These are phyloP conservation scores for Anagyrus pseudococci DNA, from an alignment of 2,888 invertebrate species.

Conservation along the genomic window DNA sequence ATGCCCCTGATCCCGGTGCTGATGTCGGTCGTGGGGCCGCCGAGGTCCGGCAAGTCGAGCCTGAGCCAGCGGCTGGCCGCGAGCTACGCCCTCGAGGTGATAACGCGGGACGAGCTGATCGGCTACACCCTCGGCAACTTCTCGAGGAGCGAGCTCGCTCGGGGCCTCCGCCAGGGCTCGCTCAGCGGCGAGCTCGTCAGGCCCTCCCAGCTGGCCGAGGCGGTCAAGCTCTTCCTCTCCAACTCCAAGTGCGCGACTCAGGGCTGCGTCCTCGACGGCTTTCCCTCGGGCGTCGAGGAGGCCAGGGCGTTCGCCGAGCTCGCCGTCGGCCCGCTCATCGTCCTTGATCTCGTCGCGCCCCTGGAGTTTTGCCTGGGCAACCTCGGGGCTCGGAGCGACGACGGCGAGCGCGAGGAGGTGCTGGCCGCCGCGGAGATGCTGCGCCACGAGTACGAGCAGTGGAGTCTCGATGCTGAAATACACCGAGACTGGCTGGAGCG, in stretches of 20 bases:
- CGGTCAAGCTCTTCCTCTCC: constrained; percentile 65
- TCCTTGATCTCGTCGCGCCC: constrained; percentile 65
- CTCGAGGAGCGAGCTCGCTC: constrained; percentile 65
- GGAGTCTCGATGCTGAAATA: constrained; percentile 55
- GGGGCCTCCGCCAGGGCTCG: constrained; percentile 59
- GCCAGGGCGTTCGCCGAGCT: constrained; percentile 62
- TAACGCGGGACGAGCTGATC: constrained; percentile 66
- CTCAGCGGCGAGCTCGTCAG: constrained; percentile 62
- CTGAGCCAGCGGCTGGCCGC: constrained; percentile 66
- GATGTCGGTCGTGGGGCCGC: constrained; percentile 69
- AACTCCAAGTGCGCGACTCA: constrained; percentile 64
- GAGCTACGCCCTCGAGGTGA: constrained; percentile 65
- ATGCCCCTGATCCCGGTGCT: constrained; percentile 64
- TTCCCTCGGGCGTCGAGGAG: constrained; percentile 66
- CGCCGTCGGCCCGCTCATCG: constrained; percentile 67
- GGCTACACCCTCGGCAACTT: constrained; percentile 64
- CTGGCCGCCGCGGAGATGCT: background rate
- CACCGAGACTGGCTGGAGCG: constrained; percentile 65
- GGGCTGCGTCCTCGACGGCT: constrained; percentile 71
- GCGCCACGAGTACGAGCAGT: constrained; percentile 54
- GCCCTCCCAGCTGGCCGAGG: constrained; percentile 63
- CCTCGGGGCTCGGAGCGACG: constrained; percentile 45
- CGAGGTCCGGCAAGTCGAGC: constrained; percentile 70
- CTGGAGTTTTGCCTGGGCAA: constrained; percentile 56
- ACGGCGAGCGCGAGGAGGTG: background rate